Base-by-base conservation (phyloP, 2,797 vertebrate species). In the Scarus forsteni region DNA sequence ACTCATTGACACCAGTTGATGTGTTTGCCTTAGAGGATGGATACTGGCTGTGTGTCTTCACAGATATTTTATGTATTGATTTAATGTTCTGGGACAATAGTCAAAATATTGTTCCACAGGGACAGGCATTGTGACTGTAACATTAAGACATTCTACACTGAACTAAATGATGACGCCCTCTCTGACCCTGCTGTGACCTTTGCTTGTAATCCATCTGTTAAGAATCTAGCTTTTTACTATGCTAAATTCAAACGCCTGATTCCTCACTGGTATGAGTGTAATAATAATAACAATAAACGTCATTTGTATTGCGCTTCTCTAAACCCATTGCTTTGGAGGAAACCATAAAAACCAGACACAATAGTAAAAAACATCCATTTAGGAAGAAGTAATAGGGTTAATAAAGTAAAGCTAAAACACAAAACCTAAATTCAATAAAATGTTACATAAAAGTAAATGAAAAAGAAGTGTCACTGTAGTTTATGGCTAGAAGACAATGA, bases 31-130 rank as follows among this genome's bases (percentile, higher is more conserved):
- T 10, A 44, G 61, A 69, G 40, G 64, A 76, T 15, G 8, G 57
- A 68, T 67, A 74, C 66, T 38, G 60, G 56, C 45, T 66, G 27
- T 65, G 52, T 38, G 73, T 62, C 64, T 60, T 56, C 72, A 66
- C 57, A 83, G 53, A 75, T 72, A 68, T 81, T 62, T 72, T 65
- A 60, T 81, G 6, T 76, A 68, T 82, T 85, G 71, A 88, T 84
- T 81, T 50, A 54, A 80, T 71, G 68, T 45, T 74, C 36, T 78
- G 53, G 56, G 77, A 73, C 3, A 51, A 65, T 50, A 55, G 61
- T 80, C 62, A 71, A 78, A 82, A 77, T 73, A 79, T 73, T 78
- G 66, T 77, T 67, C 81, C 45, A 69, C 50, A 50, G 69, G 79
- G 83, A 81, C 53, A 69, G 63, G 38, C 42, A 15, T 35, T 45